Percentiles rank a stretch among this genome's conserved stretches.
phyloP scores from a whole-genome alignment of 1,140 invertebrate genomes.

The Aleiodes sp. region DNA sequence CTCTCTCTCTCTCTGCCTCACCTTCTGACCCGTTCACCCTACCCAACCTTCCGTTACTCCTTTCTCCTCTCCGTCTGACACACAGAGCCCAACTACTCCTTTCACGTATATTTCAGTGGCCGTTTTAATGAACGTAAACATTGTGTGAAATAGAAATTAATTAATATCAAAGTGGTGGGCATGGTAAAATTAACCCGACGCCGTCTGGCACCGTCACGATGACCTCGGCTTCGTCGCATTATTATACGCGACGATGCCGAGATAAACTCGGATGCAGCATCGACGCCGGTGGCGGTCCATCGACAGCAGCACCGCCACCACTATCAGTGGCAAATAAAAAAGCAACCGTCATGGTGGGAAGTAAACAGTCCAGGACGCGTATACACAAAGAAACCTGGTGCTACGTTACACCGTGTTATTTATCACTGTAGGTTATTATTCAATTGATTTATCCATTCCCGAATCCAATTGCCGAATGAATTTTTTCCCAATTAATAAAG shows the following conservation, averaged over 20 bases:
- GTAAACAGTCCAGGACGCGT: slow-evolving; percentile 28
- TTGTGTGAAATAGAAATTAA: background rate
- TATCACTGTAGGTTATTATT: background rate
- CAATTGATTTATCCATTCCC: background rate
- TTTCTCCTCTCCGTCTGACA: too few species aligned
- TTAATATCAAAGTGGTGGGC: background rate
- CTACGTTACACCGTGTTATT: background rate
- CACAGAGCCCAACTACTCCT: background rate
- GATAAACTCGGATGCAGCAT: slow-evolving; percentile 18
- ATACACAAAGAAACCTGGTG: background rate
- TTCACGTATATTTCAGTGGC: background rate
- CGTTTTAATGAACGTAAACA: background rate
- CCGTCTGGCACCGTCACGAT: background rate
- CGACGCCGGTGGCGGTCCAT: slow-evolving; percentile 10
- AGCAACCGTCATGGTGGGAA: slow-evolving; percentile 35
- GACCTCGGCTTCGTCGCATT: background rate
- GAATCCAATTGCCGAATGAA: too few species aligned
- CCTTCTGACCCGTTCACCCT: background rate
- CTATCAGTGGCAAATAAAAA: slow-evolving; percentile 10
- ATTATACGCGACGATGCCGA: background rate
- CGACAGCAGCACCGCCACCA: slow-evolving; percentile 19
- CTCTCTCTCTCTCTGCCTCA: too few species aligned
- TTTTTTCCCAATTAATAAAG: too few species aligned
- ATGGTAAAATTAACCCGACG: background rate
- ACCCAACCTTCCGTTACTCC: background rate